phyloP scores from a whole-genome alignment of 2,888 invertebrate species.

The Schizotus pectinicornis region DNA sequence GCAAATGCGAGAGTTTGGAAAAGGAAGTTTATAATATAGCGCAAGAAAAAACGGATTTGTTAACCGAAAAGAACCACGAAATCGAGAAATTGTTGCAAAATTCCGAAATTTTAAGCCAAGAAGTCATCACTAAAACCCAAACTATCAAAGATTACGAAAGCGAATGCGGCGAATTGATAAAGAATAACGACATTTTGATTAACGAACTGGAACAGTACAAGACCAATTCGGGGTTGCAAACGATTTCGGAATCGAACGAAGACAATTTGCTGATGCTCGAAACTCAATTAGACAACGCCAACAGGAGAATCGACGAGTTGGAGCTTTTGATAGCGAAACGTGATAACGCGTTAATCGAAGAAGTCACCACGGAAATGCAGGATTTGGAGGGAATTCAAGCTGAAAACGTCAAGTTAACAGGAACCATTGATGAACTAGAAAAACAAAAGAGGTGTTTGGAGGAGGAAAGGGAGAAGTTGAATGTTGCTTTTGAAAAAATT shows the following conservation, averaged over 20 bases:
- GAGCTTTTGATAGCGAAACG: conserved; percentile 41
- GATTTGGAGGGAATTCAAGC: conserved; percentile 33
- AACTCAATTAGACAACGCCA: conserved; percentile 65
- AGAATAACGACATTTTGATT: conserved; percentile 74
- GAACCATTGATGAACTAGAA: conserved; percentile 65
- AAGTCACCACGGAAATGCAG: conserved; percentile 1
- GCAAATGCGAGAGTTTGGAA: conserved; percentile 65
- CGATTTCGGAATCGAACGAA: conserved; percentile 76
- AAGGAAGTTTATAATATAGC: conserved; percentile 65
- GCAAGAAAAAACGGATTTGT: conserved; percentile 56
- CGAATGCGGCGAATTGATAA: conserved; percentile 71
- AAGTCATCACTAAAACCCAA: conserved; percentile 51
- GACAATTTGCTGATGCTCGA: conserved; percentile 70
- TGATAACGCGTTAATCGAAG: background rate
- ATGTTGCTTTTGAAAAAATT: conserved; percentile 58
- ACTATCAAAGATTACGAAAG: conserved; percentile 61
- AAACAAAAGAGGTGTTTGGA: conserved; percentile 59
- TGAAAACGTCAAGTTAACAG: conserved; percentile 64
- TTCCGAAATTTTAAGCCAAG: conserved; percentile 53
- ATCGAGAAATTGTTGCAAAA: conserved; percentile 54
- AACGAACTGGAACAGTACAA: conserved; percentile 70
- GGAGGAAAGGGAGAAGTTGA: conserved; percentile 51
- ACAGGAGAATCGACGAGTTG: conserved; percentile 56
- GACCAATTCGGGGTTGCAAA: conserved; percentile 68
- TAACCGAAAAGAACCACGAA: conserved; percentile 55